These are phyloP conservation scores for Kuschelorhynchus macadamiae DNA, from an alignment of 2,888 invertebrate genomes.

Conservation along the genomic window DNA sequence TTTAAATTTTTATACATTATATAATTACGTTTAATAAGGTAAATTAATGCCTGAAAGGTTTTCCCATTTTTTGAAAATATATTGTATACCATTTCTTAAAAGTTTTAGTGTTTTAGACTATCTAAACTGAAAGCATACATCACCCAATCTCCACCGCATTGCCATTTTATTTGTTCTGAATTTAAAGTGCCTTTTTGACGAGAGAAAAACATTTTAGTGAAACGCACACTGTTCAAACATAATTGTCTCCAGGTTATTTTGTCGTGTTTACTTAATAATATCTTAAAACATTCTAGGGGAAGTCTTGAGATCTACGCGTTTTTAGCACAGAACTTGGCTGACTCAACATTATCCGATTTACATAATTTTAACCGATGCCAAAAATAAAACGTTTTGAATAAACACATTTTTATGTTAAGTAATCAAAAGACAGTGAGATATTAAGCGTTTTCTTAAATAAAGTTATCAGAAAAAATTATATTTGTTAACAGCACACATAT, in stretches of 20 bases:
- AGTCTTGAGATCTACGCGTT: background rate
- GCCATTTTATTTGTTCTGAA: slow-evolving; percentile 45
- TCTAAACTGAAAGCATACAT: slow-evolving; percentile 41
- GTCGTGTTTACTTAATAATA: slow-evolving; percentile 28
- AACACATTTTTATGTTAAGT: no score
- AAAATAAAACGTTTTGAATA: no score
- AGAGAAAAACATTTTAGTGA: slow-evolving; percentile 41
- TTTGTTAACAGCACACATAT: no score
- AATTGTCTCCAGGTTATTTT: slow-evolving; percentile 39
- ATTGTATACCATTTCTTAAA: slow-evolving; percentile 23
- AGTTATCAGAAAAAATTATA: no score
- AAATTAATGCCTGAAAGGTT: no score
- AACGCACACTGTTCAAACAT: slow-evolving; percentile 42
- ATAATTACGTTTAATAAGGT: no score
- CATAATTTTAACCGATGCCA: no score
- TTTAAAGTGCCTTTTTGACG: slow-evolving; percentile 41
- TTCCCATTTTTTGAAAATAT: no score
- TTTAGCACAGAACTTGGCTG: background rate
- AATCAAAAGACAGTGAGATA: no score
- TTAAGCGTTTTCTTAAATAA: no score
- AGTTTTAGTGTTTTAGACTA: slow-evolving; percentile 13
- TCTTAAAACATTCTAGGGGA: background rate
- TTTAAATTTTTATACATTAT: no score
- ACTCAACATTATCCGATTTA: no score
- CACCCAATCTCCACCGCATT: slow-evolving; percentile 39